phyloP scores from a whole-genome alignment of 2,113 vertebrate genomes.

The Dicrurus megarhynchus region DNA sequence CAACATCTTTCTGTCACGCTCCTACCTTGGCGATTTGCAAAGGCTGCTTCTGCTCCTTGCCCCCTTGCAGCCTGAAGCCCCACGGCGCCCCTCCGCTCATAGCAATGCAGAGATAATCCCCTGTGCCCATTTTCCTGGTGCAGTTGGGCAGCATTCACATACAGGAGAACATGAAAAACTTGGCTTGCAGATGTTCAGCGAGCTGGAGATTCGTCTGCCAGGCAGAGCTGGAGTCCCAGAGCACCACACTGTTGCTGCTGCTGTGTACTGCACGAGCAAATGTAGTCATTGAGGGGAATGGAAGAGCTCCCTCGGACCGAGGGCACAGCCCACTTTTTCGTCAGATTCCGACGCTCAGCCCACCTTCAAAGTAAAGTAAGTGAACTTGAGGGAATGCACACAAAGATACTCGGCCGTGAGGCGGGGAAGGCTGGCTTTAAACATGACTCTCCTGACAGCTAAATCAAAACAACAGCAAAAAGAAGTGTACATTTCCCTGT shows the following conservation, averaged over 20 bases:
- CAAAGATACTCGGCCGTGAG: neutral
- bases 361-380: constrained; percentile 51
- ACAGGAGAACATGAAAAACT: neutral
- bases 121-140: constrained; percentile 84
- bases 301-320: neutral
- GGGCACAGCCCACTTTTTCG: constrained; percentile 73
- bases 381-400: neutral
- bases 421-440: neutral
- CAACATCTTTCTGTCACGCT: neutral
- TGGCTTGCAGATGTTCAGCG: constrained; percentile 19
- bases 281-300: constrained; percentile 6
- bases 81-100: constrained; percentile 91
- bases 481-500: neutral
- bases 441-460: neutral
- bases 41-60: constrained; percentile 81
- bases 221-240: constrained; percentile 39
- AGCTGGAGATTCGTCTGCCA: neutral
- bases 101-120: constrained; percentile 90
- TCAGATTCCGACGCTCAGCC: constrained; percentile 72
- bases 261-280: constrained; percentile 32
- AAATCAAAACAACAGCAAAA: constrained; percentile 20
- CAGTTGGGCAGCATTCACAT: constrained; percentile 50
- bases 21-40: constrained; percentile 90
- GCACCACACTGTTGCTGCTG: constrained; percentile 53
- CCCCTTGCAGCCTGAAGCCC: constrained; percentile 89